These are phyloP conservation scores for Papilio aristodemus DNA, from an alignment of 1,140 invertebrate genomes.

Conservation along the genomic window DNA sequence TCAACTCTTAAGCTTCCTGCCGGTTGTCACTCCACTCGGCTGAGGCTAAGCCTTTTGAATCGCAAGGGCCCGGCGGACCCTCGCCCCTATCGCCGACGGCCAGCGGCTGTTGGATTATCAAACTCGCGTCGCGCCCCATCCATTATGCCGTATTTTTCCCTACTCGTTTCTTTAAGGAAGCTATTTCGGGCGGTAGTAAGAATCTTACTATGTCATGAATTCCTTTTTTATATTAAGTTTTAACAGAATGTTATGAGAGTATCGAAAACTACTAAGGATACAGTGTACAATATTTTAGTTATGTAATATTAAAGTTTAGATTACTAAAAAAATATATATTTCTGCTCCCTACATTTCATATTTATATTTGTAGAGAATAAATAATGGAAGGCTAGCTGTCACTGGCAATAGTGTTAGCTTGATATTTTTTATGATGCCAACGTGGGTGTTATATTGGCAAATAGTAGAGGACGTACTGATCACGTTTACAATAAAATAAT, in stretches of 20 bases:
- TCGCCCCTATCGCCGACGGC: constrained; percentile 56
- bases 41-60: constrained; percentile 50
- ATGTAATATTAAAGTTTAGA: background rate
- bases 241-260: too few species aligned
- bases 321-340: too few species aligned
- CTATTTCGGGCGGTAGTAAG: background rate
- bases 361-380: too few species aligned
- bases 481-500: too few species aligned
- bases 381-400: too few species aligned
- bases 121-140: constrained; percentile 51
- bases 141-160: constrained; percentile 33
- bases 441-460: too few species aligned
- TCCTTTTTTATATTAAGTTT: background rate
- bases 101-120: constrained; percentile 59
- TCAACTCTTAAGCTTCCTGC: constrained; percentile 44
- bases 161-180: background rate
- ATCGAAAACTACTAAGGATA: too few species aligned
- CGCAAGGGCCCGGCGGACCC: constrained; percentile 48
- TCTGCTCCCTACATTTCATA: too few species aligned
- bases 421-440: too few species aligned
- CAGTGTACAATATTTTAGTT: background rate
- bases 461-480: too few species aligned
- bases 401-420: too few species aligned
- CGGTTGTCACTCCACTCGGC: constrained; percentile 43
- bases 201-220: background rate